These are phyloP conservation scores for Lobophora halterata DNA, from an alignment of 2,888 invertebrate species.

Conservation along the genomic window DNA sequence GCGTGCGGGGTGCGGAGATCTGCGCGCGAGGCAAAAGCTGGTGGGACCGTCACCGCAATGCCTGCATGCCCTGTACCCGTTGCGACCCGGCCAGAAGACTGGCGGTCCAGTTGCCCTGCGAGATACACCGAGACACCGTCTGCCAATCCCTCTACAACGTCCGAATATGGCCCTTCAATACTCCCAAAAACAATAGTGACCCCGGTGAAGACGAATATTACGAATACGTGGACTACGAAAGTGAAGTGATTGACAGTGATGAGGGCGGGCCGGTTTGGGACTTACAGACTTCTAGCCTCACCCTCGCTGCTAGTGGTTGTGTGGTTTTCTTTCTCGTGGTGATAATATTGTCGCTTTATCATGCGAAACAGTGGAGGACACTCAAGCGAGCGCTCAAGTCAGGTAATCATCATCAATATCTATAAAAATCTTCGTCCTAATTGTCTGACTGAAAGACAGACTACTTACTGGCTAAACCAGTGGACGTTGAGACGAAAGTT, in stretches of 20 bases:
- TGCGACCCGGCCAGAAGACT: slow-evolving; percentile 81
- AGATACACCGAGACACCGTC: slow-evolving; percentile 86
- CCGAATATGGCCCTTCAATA: slow-evolving; percentile 81
- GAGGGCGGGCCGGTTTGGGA: slow-evolving; percentile 82
- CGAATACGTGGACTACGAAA: slow-evolving; percentile 66
- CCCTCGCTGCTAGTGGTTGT: slow-evolving; percentile 87
- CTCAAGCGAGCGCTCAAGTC: slow-evolving; percentile 89
- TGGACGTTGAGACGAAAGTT: too few relatives aligned
- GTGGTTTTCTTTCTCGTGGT: slow-evolving; percentile 90
- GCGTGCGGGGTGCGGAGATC: slow-evolving; percentile 51
- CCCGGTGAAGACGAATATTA: slow-evolving; percentile 68
- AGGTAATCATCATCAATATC: slow-evolving; percentile 78
- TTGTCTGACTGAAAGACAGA: neutral
- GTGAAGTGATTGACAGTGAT: slow-evolving; percentile 61
- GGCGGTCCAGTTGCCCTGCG: slow-evolving; percentile 87
- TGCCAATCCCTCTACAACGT: slow-evolving; percentile 86
- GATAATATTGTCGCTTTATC: slow-evolving; percentile 87
- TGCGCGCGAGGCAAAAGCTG: slow-evolving; percentile 83
- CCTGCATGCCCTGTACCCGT: slow-evolving; percentile 86
- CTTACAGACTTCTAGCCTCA: slow-evolving; percentile 87
- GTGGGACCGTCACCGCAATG: slow-evolving; percentile 84
- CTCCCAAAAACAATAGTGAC: slow-evolving; percentile 52
- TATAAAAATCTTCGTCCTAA: neutral
- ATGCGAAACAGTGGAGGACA: slow-evolving; percentile 89
- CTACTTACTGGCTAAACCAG: too few relatives aligned